These are phyloP conservation scores for Bos indicus DNA, from an alignment of 2,113 vertebrate genomes.

Conservation along the genomic window DNA sequence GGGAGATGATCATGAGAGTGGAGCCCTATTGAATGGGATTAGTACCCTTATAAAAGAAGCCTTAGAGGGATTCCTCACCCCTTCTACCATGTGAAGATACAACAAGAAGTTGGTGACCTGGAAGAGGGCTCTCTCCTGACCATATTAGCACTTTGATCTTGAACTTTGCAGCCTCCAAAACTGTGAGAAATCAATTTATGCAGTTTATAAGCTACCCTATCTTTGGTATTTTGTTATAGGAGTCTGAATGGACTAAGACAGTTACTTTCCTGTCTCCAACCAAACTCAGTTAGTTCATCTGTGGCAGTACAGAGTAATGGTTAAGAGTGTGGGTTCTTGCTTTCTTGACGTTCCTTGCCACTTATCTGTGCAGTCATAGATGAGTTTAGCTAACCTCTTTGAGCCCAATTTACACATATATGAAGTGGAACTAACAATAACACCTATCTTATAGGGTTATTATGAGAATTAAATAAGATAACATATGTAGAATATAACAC, in stretches of 20 bases:
- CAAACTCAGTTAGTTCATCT: not conserved
- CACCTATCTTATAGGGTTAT: not conserved
- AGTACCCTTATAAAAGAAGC: not conserved
- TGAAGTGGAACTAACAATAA: not conserved
- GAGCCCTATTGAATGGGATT: not conserved
- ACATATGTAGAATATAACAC: not conserved
- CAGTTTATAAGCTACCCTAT: not conserved
- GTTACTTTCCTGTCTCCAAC: not conserved
- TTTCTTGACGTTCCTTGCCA: not conserved
- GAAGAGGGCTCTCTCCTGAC: not conserved
- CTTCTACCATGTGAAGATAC: not conserved
- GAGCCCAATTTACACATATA: not conserved
- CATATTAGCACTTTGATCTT: not conserved
- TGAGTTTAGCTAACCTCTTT: not conserved
- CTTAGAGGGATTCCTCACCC: not conserved
- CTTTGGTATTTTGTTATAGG: not conserved
- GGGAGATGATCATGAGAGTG: not conserved
- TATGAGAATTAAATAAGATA: not conserved
- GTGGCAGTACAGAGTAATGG: not conserved
- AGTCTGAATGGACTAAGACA: not conserved
- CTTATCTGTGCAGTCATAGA: not conserved
- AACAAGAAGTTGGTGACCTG: not conserved
- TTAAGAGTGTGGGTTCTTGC: not conserved
- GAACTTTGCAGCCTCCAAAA: not conserved
- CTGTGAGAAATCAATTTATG: not conserved